Conservation (phyloP, 1,140 invertebrate genomes). For the Cotesia vestalis region DNA sequence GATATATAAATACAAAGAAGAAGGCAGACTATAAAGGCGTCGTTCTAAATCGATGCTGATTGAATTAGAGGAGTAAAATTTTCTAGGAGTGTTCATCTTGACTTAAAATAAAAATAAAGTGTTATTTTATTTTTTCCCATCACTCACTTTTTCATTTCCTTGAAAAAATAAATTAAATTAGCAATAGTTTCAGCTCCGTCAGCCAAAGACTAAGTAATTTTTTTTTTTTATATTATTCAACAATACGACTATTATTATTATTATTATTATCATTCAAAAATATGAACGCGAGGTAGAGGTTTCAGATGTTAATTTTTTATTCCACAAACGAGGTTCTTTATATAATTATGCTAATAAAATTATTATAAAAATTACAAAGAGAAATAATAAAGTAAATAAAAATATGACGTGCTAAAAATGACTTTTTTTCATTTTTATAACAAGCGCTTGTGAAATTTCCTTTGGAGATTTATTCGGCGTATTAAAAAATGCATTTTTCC, state of each 20-base stretch:
- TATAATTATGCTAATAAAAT: too few relatives aligned
- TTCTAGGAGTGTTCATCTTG: conserved; percentile 10
- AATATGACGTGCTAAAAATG: too few relatives aligned
- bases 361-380: too few relatives aligned
- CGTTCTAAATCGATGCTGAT: conserved; percentile 40
- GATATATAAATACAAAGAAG: background rate
- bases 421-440: too few relatives aligned
- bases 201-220: background rate
- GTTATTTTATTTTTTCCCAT: background rate
- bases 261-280: background rate
- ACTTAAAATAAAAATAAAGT: background rate
- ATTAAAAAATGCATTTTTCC: too few relatives aligned
- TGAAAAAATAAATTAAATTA: background rate
- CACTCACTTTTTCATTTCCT: conserved; percentile 13
- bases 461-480: too few relatives aligned
- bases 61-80: conserved; percentile 33
- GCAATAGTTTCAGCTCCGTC: too few relatives aligned
- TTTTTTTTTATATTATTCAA: background rate
- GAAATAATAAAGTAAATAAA: too few relatives aligned
- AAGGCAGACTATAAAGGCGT: conserved; percentile 16
- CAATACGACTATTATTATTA: too few relatives aligned
- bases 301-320: conserved; percentile 3
- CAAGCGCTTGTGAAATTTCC: too few relatives aligned
- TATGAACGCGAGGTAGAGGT: background rate
- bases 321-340: too few relatives aligned